phyloP scores from a whole-genome alignment of 2,888 invertebrate species.

The Drosophila multiciliata region DNA sequence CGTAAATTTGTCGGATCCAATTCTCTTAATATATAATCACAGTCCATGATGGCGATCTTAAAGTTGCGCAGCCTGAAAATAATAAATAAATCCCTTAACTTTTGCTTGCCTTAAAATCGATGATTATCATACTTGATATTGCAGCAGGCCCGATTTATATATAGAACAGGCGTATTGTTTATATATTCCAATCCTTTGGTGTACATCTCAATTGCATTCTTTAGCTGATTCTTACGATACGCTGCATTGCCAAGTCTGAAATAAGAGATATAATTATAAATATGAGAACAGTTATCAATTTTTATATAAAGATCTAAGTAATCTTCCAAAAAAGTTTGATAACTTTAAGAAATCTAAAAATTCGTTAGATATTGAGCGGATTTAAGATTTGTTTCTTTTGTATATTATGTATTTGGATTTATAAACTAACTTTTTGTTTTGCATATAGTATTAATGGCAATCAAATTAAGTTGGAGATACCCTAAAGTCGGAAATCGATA shows the following conservation, averaged over 20 bases:
- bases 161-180: slow-evolving; percentile 58
- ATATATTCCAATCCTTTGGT: slow-evolving; percentile 50
- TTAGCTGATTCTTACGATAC: slow-evolving; percentile 46
- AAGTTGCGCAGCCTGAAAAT: slow-evolving; percentile 45
- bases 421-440: no score
- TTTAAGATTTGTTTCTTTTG: background rate
- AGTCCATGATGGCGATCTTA: slow-evolving; percentile 52
- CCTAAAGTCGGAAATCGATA: background rate
- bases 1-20: slow-evolving; percentile 48
- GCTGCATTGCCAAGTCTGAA: slow-evolving; percentile 48
- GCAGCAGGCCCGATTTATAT: slow-evolving; percentile 64
- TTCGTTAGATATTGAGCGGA: accelerated
- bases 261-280: no score
- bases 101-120: background rate
- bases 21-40: slow-evolving; percentile 44
- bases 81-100: background rate
- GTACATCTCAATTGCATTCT: slow-evolving; percentile 44
- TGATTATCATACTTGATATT: slow-evolving; percentile 47
- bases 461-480: background rate
- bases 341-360: no score
- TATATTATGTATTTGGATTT: background rate
- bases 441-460: background rate
- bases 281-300: no score
- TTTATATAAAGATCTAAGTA: no score
- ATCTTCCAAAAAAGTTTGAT: no score